phyloP scores from a whole-genome alignment of 1,140 invertebrate species.

The Drosophila nebulosa region DNA sequence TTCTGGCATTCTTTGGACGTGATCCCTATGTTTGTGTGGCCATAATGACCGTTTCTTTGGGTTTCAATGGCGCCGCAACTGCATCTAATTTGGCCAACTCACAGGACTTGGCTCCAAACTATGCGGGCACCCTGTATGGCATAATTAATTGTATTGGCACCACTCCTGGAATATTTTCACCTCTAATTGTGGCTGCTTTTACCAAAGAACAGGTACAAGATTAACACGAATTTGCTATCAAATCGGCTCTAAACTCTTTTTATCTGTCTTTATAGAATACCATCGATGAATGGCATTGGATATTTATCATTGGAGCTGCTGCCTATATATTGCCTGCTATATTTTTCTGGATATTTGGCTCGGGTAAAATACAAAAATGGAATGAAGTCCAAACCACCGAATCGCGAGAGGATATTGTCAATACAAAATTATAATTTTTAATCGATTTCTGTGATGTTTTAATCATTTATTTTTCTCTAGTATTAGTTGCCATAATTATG shows the following conservation, averaged over 20 bases:
- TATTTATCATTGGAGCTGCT: conserved; percentile 88
- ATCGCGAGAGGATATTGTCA: conserved; percentile 63
- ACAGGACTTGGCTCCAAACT: conserved; percentile 86
- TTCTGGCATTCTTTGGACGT: conserved; percentile 86
- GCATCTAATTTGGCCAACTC: conserved; percentile 92
- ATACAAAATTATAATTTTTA: conserved; percentile 78
- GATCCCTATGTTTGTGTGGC: conserved; percentile 84
- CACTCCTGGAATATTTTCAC: conserved; percentile 88
- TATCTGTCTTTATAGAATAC: conserved; percentile 83
- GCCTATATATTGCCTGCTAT: conserved; percentile 87
- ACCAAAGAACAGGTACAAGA: conserved; percentile 84
- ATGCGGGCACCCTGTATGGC: conserved; percentile 88
- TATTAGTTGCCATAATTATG: conserved; percentile 61
- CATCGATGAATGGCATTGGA: conserved; percentile 88
- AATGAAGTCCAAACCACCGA: conserved; percentile 81
- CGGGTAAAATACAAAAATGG: conserved; percentile 85
- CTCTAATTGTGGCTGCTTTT: conserved; percentile 86
- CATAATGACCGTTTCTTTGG: conserved; percentile 88
- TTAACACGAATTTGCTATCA: not conserved
- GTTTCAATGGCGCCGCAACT: conserved; percentile 91
- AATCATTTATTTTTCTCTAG: conserved; percentile 34
- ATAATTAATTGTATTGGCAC: conserved; percentile 88
- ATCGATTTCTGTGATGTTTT: conserved; percentile 62
- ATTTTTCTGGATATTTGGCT: conserved; percentile 86
- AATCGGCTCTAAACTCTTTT: not conserved